A percentile compares a stretch with the other conserved stretches of the same genome.
These are phyloP conservation scores for Mionectes olivaceus DNA, from an alignment of 2,797 vertebrate genomes.

Conservation along the genomic window DNA sequence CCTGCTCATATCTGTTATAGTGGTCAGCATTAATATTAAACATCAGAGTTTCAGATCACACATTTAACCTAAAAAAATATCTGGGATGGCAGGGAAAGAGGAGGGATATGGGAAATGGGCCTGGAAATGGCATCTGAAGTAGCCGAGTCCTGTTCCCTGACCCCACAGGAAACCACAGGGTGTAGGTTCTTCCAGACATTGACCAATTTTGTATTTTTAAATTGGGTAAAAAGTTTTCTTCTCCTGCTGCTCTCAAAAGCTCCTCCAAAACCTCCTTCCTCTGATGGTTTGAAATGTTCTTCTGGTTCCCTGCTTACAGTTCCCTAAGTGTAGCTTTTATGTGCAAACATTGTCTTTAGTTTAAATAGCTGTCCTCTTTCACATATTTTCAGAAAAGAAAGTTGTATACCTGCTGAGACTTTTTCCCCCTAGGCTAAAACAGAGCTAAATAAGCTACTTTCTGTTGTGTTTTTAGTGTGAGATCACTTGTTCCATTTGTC, in stretches of 20 bases:
- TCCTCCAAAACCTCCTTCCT: not conserved
- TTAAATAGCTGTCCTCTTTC: not conserved
- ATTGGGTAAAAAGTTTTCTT: not conserved
- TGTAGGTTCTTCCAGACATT: not conserved
- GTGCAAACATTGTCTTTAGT: not conserved
- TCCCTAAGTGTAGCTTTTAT: not conserved
- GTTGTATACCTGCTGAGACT: not conserved
- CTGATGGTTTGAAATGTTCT: not conserved
- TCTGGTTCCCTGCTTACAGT: not conserved
- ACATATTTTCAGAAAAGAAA: not conserved
- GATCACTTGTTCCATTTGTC: not conserved
- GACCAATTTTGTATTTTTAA: not conserved
- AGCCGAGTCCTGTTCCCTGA: not conserved
- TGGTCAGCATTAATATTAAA: not conserved
- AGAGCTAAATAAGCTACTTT: not conserved
- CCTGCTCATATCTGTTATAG: not conserved
- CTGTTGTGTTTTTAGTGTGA: not conserved
- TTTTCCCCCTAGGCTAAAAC: not conserved
- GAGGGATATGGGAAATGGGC: not conserved
- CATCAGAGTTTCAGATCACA: not conserved
- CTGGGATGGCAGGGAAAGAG: not conserved
- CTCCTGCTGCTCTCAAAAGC: not conserved
- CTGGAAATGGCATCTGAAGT: not conserved
- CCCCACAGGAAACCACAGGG: not conserved
- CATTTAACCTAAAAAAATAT: not conserved